Evolutionary conservation across 2,888 invertebrate species (phyloP).

Genomic region (Venusia cambrica): DNA sequence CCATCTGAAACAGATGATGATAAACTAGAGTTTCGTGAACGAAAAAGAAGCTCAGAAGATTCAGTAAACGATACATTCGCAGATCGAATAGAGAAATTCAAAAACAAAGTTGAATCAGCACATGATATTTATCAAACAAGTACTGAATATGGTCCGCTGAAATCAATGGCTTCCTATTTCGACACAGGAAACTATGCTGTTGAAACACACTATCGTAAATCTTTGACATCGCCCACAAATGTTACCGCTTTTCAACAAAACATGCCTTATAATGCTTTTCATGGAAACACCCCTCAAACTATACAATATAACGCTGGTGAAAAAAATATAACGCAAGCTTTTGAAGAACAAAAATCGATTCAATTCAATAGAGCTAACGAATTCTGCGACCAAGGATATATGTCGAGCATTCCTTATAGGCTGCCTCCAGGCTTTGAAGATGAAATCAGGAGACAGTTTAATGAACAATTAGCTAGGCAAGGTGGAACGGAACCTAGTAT

Average conservation of each 20-base stretch:
- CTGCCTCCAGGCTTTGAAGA: constrained; percentile 69
- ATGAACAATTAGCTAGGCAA: constrained; percentile 22
- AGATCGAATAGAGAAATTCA: constrained; percentile 62
- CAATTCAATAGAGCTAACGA: no score
- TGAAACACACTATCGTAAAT: constrained; percentile 63
- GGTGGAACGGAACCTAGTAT: constrained; percentile 26
- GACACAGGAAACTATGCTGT: constrained; percentile 73
- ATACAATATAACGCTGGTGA: no score
- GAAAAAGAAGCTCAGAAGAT: constrained; percentile 45
- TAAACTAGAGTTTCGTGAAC: constrained; percentile 55
- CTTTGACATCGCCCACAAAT: constrained; percentile 42
- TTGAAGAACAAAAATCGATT: no score
- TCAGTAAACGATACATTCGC: constrained; percentile 57
- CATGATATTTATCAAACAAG: constrained; percentile 12
- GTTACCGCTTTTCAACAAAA: constrained; percentile 25
- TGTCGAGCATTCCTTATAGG: no score
- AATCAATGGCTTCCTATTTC: constrained; percentile 66
- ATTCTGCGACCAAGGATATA: no score
- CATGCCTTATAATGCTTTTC: no score
- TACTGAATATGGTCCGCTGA: constrained; percentile 33
- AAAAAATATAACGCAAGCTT: no score
- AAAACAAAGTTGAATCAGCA: constrained; percentile 33
- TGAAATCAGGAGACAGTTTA: constrained; percentile 39
- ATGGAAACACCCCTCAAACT: no score
- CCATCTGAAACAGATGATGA: constrained; percentile 66